A percentile compares a stretch with the other conserved stretches of the same genome.
These are phyloP conservation scores for Phrynocephalus versicolor DNA, from an alignment of 2,113 vertebrate species.

Conservation along the genomic window DNA sequence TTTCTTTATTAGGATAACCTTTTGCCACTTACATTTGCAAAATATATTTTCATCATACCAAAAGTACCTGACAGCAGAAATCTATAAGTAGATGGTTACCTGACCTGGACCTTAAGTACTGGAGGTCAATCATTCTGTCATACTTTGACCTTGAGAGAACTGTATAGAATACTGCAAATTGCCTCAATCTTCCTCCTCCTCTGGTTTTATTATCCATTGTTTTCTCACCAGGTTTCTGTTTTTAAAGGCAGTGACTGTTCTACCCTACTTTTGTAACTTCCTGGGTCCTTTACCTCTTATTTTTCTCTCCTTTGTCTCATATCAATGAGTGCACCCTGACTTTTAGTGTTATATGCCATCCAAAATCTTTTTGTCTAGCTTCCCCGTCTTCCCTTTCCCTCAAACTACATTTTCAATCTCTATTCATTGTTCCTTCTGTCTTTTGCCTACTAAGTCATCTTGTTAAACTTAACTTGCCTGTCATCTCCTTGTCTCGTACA, in stretches of 20 bases:
- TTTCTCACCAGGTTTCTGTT: neutral
- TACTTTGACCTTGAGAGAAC: constrained; percentile 31
- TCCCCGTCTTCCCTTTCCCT: neutral
- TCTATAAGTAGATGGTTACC: neutral
- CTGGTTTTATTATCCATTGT: neutral
- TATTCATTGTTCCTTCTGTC: neutral
- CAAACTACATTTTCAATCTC: neutral
- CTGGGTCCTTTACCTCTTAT: neutral
- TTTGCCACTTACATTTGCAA: constrained; percentile 25
- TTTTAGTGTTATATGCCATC: neutral
- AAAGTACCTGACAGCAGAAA: constrained; percentile 46
- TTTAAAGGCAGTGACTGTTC: neutral
- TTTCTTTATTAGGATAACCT: constrained; percentile 25
- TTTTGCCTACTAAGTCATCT: too few relatives aligned
- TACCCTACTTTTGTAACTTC: neutral
- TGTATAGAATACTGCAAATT: neutral
- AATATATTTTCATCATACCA: constrained; percentile 34
- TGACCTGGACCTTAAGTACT: constrained; percentile 2
- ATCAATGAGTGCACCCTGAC: neutral
- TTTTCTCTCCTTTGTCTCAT: too few relatives aligned
- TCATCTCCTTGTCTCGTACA: neutral
- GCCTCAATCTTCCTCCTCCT: neutral
- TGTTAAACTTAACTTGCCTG: neutral
- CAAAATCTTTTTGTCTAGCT: neutral
- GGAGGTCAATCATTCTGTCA: constrained; percentile 25